Evolutionary conservation across 2,113 vertebrate species (phyloP), one percentile per base, ranked within the genome.

Genomic region (Lamprotornis superbus): DNA sequence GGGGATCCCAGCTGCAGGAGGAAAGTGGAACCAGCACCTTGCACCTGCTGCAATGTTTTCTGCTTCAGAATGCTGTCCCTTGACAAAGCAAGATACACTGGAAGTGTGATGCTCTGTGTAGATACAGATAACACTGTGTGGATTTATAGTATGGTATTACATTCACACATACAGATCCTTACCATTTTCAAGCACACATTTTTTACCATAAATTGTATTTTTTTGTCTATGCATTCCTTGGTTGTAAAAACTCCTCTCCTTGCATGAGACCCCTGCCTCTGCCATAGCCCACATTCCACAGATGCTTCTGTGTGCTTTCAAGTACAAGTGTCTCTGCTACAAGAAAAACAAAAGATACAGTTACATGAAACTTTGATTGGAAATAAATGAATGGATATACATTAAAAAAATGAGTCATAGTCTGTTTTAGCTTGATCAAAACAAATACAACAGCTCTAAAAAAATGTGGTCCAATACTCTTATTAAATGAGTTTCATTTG

Each of bases 401-500:
- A 0, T 59, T 59, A n/a, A 65, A 80, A 64, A 61, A 83, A 44
- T 44, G 46, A 39, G 6, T 73, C 75, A 46, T 25, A 46, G 9
- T 39, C 70, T 83, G 9, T 55, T 77, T 44, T 71, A 93, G 67
- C 53, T 44, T 60, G 35, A 59, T 64, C 37, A 65, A n/a, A 89
- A 47, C 27, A 83, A 94, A 86, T 20, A 20, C 27, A 46, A 22
- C 1, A 42, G 16, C 39, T 94, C 40, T 35, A 90, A 91, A 92
- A 74, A 69, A 71, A 59, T 40, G n/a, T 39, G 39, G 40, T 69
- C 50, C 13, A 56, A 65, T 40, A 78, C 2, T 31, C 63, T 53
- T 37, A 70, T 57, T 78, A 94, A 95, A 94, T 74, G 28, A 60
- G 33, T 96, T 90, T 89, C 35, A 70, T 90, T 95, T 49, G 56